A percentile compares a stretch with the other conserved stretches of the same genome.
These are phyloP conservation scores for Linnaemya vulpina DNA, from an alignment of 2,888 invertebrate genomes.

Conservation along the genomic window DNA sequence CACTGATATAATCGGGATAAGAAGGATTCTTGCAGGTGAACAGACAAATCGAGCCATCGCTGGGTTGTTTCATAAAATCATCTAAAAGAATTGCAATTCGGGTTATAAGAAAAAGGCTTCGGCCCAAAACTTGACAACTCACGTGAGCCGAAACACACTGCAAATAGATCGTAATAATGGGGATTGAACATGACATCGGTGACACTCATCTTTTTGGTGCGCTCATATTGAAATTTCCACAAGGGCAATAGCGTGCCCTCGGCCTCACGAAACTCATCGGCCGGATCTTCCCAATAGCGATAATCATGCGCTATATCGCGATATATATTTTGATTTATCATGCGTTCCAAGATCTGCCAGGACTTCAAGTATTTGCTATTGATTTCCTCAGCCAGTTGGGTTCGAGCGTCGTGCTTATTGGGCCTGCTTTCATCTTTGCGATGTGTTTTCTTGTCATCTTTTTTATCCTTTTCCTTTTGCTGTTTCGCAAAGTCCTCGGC, in stretches of 20 bases:
- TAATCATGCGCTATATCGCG: constrained; percentile 95
- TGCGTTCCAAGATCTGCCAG: constrained; percentile 94
- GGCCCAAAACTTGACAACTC: constrained; percentile 81
- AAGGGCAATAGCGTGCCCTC: constrained; percentile 96
- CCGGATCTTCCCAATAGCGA: constrained; percentile 97
- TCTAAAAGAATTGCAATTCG: constrained; percentile 85
- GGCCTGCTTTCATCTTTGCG: constrained; percentile 80
- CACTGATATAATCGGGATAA: constrained; percentile 90
- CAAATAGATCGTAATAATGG: constrained; percentile 94
- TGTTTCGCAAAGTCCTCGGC: constrained; percentile 90
- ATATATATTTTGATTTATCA: constrained; percentile 97
- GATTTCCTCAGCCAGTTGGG: constrained; percentile 84
- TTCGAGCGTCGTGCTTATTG: constrained; percentile 84
- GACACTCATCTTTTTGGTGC: constrained; percentile 92
- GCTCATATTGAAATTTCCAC: constrained; percentile 95
- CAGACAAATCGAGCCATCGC: constrained; percentile 92
- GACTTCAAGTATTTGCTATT: constrained; percentile 88
- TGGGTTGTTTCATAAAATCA: constrained; percentile 92
- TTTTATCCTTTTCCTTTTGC: constrained; percentile 88
- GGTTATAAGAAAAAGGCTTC: too few species aligned
- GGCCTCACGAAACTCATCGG: constrained; percentile 95
- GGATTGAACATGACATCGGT: constrained; percentile 95
- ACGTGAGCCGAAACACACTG: constrained; percentile 96
- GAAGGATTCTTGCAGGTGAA: constrained; percentile 97
- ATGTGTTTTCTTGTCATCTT: constrained; percentile 80